phyloP scores from a whole-genome alignment of 2,797 vertebrate genomes.

The Tapera naevia region DNA sequence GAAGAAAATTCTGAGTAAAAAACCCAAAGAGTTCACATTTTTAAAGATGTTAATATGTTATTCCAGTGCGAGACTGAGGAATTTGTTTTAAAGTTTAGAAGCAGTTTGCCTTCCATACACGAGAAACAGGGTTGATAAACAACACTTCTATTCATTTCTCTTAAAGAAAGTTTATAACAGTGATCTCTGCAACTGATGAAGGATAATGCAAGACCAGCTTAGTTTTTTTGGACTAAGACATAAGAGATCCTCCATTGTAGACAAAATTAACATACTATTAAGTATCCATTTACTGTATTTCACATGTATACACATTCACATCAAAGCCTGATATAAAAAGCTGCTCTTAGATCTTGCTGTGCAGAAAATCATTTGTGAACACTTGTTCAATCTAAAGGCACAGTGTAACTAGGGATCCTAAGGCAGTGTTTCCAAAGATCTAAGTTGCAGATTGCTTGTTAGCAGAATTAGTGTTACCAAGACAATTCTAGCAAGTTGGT shows the following conservation, averaged over 20 bases:
- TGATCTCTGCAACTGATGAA: neutral
- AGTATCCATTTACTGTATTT: neutral
- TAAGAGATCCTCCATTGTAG: neutral
- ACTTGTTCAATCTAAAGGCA: neutral
- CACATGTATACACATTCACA: neutral
- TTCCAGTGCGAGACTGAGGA: neutral
- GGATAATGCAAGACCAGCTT: neutral
- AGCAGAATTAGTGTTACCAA: neutral
- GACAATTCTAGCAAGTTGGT: neutral
- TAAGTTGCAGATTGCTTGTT: neutral
- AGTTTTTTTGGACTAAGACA: neutral
- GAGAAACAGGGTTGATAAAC: neutral
- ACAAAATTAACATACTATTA: neutral
- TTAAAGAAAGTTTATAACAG: neutral
- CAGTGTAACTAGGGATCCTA: neutral
- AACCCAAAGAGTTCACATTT: neutral
- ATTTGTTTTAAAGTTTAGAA: neutral
- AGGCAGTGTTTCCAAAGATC: neutral
- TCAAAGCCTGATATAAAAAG: neutral
- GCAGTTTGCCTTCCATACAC: neutral
- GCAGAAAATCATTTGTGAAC: neutral
- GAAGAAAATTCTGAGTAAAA: neutral
- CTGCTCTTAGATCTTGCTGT: neutral
- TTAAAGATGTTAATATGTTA: neutral
- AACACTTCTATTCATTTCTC: neutral